Base-by-base conservation (phyloP, 2,113 vertebrate species). In the Chauna torquata region DNA sequence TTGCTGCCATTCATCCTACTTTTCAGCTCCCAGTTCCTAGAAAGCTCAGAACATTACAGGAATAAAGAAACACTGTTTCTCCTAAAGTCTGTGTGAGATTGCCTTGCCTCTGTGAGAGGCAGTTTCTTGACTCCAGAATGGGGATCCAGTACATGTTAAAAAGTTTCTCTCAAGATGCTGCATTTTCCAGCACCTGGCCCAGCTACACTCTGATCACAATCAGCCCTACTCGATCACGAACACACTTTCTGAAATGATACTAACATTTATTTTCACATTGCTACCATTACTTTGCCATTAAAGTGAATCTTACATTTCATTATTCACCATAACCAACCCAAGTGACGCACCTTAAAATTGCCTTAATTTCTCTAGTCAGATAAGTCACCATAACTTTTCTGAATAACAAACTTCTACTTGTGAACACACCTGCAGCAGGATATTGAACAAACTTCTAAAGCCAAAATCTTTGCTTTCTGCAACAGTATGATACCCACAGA, bases 401-500 rank as follows among this genome's bases (percentile, higher is more conserved):
- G 58, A 86, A 36, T 44, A 70, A 70, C 7, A 14, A 34, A 75
- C 44, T 76, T 87, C 47, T 78, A n/a, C 61, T 54, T 27, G 44
- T 34, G 45, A 86, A 49, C 40, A 19, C 59, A 76, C 32, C 32
- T 55, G 65, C 87, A 74, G 55, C 38, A 91, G 77, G 81, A 66
- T 12, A 62, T 10, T 24, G 74, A 12, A 13, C 57, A 55, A 82
- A 50, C 52, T 68, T 55, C 1, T 6, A 71, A 82, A 86, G 32
- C 25, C 64, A 81, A 92, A 78, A 36, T 16, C 38, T 86, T 91
- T 84, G 54, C 42, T 88, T 91, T 84, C 80, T 79, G 23, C 32
- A 25, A 12, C 0, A 2, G 50, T 7, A 28, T 22, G 13, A 70
- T 28, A 47, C 2, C 15, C 6, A 4, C 9, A 59, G 28, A 88